phyloP scores from a whole-genome alignment of 2,797 vertebrate species.

The Huso huso region DNA sequence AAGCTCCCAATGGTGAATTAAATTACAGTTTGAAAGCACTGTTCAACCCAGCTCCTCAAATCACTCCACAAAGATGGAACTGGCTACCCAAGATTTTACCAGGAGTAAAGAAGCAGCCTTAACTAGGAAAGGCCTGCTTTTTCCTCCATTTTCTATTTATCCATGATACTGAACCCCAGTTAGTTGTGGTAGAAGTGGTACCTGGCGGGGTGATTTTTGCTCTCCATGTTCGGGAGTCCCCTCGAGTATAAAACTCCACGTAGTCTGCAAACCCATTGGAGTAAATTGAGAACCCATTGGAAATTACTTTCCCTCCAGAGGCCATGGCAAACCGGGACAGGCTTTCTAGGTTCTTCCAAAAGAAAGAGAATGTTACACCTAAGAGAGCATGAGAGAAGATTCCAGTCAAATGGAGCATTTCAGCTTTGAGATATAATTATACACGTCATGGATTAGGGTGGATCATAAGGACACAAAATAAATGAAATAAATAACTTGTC shows the following conservation, averaged over 20 bases:
- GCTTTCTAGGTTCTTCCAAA: conserved; percentile 83
- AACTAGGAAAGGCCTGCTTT: too few relatives aligned
- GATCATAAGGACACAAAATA: background rate
- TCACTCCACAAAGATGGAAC: too few relatives aligned
- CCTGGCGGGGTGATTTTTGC: conserved; percentile 79
- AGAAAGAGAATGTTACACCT: conserved; percentile 96
- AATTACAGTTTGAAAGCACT: too few relatives aligned
- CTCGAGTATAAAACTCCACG: conserved; percentile 79
- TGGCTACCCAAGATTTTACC: too few relatives aligned
- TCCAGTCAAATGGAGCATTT: too few relatives aligned
- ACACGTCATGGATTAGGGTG: too few relatives aligned
- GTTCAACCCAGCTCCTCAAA: too few relatives aligned
- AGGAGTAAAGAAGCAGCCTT: too few relatives aligned
- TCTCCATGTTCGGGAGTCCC: conserved; percentile 77
- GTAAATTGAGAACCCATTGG: conserved; percentile 82
- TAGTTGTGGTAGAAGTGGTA: conserved; percentile 29
- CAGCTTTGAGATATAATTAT: too few relatives aligned
- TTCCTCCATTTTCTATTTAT: too few relatives aligned
- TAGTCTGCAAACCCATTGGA: conserved; percentile 67
- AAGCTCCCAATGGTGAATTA: too few relatives aligned
- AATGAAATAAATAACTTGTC: background rate
- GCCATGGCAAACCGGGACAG: conserved; percentile 57
- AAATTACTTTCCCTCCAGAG: conserved; percentile 82
- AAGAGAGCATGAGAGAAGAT: background rate
- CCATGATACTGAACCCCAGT: too few relatives aligned